These are phyloP conservation scores for Micromesistius poutassou DNA, from an alignment of 2,797 vertebrate species.

Conservation along the genomic window DNA sequence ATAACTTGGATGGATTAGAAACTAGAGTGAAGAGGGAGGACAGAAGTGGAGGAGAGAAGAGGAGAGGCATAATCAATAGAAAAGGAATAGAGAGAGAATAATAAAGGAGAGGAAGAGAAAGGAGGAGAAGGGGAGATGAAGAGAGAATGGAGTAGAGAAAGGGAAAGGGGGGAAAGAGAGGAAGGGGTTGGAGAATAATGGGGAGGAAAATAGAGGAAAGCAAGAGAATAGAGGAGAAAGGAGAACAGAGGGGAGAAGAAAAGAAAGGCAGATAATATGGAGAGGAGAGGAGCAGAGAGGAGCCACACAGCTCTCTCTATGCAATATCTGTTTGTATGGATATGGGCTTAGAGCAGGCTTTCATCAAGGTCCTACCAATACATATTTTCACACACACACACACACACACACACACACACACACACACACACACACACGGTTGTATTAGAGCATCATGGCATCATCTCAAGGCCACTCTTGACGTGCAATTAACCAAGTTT, in stretches of 20 bases:
- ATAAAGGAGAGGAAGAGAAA: neutral
- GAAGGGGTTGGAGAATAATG: neutral
- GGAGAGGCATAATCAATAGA: neutral
- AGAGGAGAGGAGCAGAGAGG: neutral
- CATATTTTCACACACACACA: constrained; percentile 7
- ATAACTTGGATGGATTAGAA: neutral
- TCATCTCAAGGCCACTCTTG: constrained; percentile 56
- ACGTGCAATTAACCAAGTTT: constrained; percentile 59
- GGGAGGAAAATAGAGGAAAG: neutral
- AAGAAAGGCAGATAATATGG: too few species aligned
- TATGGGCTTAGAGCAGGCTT: neutral
- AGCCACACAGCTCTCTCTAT: too few species aligned
- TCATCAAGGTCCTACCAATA: too few species aligned
- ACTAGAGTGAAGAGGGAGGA: neutral
- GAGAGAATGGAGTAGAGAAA: neutral
- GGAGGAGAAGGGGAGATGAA: neutral
- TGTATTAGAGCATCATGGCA: constrained; percentile 56
- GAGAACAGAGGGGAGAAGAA: neutral
- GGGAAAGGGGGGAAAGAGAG: neutral
- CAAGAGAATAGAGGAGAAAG: neutral
- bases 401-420: constrained; percentile 27
- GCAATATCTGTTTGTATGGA: too few species aligned
- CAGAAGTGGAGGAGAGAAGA: neutral
- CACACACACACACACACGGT: constrained; percentile 36
- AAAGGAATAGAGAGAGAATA: neutral